Conservation (phyloP, 2,888 invertebrate genomes). For the Cephus runcator region DNA sequence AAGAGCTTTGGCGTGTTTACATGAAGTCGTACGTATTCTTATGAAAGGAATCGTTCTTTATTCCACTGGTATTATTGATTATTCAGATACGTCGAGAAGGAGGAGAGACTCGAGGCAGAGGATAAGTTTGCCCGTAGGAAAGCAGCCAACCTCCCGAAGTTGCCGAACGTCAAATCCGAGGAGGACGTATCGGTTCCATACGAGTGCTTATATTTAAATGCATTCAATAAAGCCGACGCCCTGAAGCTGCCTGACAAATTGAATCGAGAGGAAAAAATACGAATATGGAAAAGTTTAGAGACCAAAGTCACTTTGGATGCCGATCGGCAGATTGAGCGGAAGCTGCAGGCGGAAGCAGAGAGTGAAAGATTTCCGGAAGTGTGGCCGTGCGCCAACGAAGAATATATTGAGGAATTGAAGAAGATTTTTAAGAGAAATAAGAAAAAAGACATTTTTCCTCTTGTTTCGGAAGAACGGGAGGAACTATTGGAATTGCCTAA, state of each 20-base stretch:
- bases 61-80: neutral
- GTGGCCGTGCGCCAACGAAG: constrained; percentile 43
- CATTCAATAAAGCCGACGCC: constrained; percentile 34
- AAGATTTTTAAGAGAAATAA: constrained; percentile 27
- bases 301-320: constrained; percentile 14
- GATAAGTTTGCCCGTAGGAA: constrained; percentile 40
- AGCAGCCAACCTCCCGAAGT: constrained; percentile 27
- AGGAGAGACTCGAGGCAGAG: constrained; percentile 27
- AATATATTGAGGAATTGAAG: constrained; percentile 30
- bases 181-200: constrained; percentile 29
- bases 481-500: constrained; percentile 24
- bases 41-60: neutral
- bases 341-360: constrained; percentile 12
- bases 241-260: constrained; percentile 32
- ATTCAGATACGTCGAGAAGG: constrained; percentile 39
- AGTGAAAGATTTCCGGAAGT: constrained; percentile 40
- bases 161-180: constrained; percentile 35
- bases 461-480: constrained; percentile 27
- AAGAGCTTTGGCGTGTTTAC: constrained; percentile 41
- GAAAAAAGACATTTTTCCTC: constrained; percentile 37
- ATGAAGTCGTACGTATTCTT: constrained; percentile 37
- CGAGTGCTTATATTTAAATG: constrained; percentile 39
- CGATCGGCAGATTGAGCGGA: neutral
- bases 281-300: constrained; percentile 49
- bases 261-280: constrained; percentile 37